phyloP scores from a whole-genome alignment of 1,140 invertebrate genomes.

The Brachionus koreanus region DNA sequence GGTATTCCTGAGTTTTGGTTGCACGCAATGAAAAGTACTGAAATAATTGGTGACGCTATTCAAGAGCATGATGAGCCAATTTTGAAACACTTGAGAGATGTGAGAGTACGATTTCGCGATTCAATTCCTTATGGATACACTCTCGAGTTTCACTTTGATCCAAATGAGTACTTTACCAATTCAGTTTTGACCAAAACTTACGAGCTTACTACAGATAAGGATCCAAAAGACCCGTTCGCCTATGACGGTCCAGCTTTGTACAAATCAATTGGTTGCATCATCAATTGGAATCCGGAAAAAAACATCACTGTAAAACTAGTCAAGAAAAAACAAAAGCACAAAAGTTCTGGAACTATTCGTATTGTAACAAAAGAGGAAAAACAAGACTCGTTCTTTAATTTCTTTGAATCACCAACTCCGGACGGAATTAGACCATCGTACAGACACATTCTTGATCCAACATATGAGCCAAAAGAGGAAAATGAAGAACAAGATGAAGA shows the following conservation, averaged over 20 bases:
- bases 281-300: conserved; percentile 92
- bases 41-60: conserved; percentile 81
- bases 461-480: conserved; percentile 52
- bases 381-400: conserved; percentile 90
- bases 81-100: conserved; percentile 82
- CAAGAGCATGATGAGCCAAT: conserved; percentile 87
- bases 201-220: conserved; percentile 82
- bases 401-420: conserved; percentile 79
- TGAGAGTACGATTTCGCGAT: conserved; percentile 73
- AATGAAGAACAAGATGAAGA: conserved; percentile 51
- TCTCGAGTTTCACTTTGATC: conserved; percentile 85
- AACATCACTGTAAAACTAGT: conserved; percentile 93
- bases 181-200: conserved; percentile 88
- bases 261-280: conserved; percentile 81
- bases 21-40: conserved; percentile 91
- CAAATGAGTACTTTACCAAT: conserved; percentile 96
- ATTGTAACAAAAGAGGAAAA: conserved; percentile 87
- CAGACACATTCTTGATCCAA: conserved; percentile 45
- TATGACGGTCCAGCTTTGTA: conserved; percentile 97
- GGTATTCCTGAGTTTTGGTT: conserved; percentile 97
- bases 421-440: conserved; percentile 25
- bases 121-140: conserved; percentile 71
- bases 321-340: conserved; percentile 98
- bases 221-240: conserved; percentile 82
- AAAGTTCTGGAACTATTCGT: conserved; percentile 81